Evolutionary conservation across 2,797 vertebrate genomes (phyloP).

Genomic region (Sciaenops ocellatus): DNA sequence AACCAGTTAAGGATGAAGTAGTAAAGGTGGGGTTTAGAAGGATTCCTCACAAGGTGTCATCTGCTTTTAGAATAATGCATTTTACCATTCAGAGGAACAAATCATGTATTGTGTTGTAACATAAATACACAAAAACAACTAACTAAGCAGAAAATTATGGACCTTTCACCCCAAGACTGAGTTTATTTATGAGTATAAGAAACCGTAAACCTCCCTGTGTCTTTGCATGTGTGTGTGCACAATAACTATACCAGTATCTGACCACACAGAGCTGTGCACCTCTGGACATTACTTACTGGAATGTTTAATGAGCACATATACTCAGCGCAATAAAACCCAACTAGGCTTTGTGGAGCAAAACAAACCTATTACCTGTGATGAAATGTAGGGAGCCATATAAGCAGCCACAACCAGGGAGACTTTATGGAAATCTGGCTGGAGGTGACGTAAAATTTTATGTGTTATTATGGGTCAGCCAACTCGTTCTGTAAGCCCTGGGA

Average conservation of each 20-base stretch:
- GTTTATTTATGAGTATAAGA: conserved; percentile 27
- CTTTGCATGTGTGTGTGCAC: conserved; percentile 5
- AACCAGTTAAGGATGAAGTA: too few relatives aligned
- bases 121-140: not conserved
- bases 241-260: conserved; percentile 28
- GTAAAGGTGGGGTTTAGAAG: conserved; percentile 17
- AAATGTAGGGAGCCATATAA: conserved; percentile 53
- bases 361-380: conserved; percentile 54
- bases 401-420: conserved; percentile 24
- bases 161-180: not conserved
- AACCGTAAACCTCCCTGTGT: conserved; percentile 6
- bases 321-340: conserved; percentile 52
- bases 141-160: not conserved
- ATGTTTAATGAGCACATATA: conserved; percentile 55
- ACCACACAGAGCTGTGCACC: conserved; percentile 30
- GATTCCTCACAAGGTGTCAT: not conserved
- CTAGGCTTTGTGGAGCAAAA: conserved; percentile 54
- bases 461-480: conserved; percentile 37
- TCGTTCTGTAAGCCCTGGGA: conserved; percentile 19
- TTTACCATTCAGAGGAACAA: not conserved
- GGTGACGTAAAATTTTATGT: conserved; percentile 38
- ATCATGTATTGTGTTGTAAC: not conserved
- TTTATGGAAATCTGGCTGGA: conserved; percentile 57
- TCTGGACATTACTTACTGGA: conserved; percentile 48
- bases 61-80: not conserved